Evolutionary conservation across 1,140 invertebrate species (phyloP), one percentile per base, ranked within the genome.

Genomic region (Drosophila pseudoananassae): DNA sequence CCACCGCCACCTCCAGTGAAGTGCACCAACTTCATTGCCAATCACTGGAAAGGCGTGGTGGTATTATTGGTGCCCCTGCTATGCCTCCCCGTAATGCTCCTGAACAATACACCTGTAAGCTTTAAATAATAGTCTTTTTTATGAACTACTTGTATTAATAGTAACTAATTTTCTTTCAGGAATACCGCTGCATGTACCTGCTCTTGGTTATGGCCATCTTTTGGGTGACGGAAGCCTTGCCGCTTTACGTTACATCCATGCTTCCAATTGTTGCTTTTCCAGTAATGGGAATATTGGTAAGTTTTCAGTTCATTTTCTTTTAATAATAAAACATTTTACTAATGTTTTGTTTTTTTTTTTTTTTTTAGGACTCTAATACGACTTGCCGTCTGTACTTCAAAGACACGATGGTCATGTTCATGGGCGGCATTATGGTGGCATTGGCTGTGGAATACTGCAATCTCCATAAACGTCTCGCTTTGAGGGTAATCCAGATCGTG

Each of bases 381-480:
- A 95, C 95, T 0, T 95, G 95, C 57, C 92, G 93, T 2, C 94
- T 95, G 43, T 97, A 97, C 78, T 94, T 97, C 92, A 97, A 96
- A 92, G 96, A 98, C 74, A 97, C 96, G 0, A 97, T 97, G 82
- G 96, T 98, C 93, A 95, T 98, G 93, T 98, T 96, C 83, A 93
- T 96, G 90, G 95, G 95, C 9, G 95, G 95, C 17, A 89, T 98
- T 54, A 94, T 98, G 76, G 95, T 98, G 27, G 97, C 97, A 1
- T 93, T 97, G 6, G 96, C 96, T 0, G 95, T 98, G 2, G 97
- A 98, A 92, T 95, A 97, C 77, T 95, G 95, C 57, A 95, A 96
- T 85, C 91, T 98, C 4, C 97, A 98, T 73, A 95, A 96, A 82
- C 93, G 97, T 63, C 94, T 98, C 1, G 97, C 97, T 0, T 91